Evolutionary conservation across 2,888 invertebrate species (phyloP).

Genomic region (Tineola bisselliella): DNA sequence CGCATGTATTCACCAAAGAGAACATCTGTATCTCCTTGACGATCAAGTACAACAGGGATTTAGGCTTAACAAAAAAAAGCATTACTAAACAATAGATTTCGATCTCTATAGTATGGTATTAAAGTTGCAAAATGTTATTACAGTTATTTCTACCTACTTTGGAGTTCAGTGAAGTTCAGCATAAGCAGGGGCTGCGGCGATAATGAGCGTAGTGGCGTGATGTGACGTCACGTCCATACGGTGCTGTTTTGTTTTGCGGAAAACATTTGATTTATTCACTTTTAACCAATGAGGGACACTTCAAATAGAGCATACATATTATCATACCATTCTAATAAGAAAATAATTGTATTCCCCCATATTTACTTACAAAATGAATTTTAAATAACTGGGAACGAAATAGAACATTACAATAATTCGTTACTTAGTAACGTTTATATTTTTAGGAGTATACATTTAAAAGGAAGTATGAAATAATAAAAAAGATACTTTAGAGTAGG

Average conservation of each 20-base stretch:
- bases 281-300: background rate
- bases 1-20: background rate
- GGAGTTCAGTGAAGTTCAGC: conserved; percentile 5
- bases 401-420: too few relatives aligned
- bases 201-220: conserved; percentile 51
- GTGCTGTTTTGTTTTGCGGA: background rate
- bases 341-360: too few relatives aligned
- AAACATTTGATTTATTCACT: background rate
- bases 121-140: background rate
- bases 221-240: conserved; percentile 33
- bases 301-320: too few relatives aligned
- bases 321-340: too few relatives aligned
- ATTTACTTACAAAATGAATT: too few relatives aligned
- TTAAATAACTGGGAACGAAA: too few relatives aligned
- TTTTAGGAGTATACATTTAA: too few relatives aligned
- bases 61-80: background rate
- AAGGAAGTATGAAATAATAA: too few relatives aligned
- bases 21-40: background rate
- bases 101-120: background rate
- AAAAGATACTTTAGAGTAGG: too few relatives aligned
- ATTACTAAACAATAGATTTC: background rate
- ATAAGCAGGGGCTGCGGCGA: conserved; percentile 26
- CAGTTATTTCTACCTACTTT: background rate
- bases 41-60: background rate
- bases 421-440: too few relatives aligned